These are phyloP conservation scores for Apamea anceps DNA, from an alignment of 2,888 invertebrate species.

Conservation along the genomic window DNA sequence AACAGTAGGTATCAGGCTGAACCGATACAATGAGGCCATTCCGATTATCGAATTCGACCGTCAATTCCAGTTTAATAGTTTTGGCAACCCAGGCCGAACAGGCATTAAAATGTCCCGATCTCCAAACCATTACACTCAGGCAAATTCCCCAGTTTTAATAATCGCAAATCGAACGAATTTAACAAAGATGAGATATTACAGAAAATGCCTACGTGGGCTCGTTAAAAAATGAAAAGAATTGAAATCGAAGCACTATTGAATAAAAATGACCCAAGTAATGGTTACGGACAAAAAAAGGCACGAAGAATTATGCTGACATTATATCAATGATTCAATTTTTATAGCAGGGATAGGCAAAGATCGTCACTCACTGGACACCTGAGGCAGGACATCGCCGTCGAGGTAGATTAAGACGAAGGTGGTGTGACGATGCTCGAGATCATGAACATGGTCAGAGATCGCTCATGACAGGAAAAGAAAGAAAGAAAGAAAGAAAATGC, in stretches of 20 bases:
- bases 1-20: background rate
- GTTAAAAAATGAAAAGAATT: conserved; percentile 34
- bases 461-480: no score
- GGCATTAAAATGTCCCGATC: background rate
- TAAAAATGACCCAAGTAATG: background rate
- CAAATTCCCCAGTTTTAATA: conserved; percentile 6
- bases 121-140: conserved; percentile 4
- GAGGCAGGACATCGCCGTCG: no score
- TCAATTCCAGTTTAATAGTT: background rate
- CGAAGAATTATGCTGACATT: background rate
- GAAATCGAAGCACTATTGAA: conserved; percentile 19
- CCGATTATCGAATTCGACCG: background rate
- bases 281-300: background rate
- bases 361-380: no score
- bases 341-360: background rate
- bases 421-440: no score
- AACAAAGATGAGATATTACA: conserved; percentile 7
- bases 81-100: background rate
- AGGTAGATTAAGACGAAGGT: no score
- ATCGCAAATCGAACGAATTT: background rate
- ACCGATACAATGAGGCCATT: background rate
- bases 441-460: no score
- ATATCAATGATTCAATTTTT: no score
- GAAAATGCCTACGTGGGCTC: conserved; percentile 27
- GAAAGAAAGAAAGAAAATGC: no score